Percentiles rank a stretch among this genome's conserved stretches.
Conservation (phyloP, 2,797 vertebrate species). For the Sebastes melanostomus region DNA sequence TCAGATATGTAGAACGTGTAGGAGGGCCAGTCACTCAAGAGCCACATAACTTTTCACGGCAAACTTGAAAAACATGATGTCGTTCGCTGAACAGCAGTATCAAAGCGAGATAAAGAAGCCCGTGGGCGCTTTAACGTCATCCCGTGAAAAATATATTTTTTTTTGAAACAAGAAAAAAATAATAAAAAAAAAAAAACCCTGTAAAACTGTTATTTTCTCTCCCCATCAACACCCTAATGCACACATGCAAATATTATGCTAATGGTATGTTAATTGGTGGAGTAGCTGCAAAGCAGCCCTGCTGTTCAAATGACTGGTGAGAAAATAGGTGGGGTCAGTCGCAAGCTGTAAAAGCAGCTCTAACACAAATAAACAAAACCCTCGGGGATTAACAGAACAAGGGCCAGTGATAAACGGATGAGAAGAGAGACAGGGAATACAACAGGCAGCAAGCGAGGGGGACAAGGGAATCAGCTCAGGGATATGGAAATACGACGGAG, state of each 20-base stretch:
- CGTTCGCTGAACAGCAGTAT: conserved; percentile 44
- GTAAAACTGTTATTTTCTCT: conserved; percentile 83
- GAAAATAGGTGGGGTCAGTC: conserved; percentile 87
- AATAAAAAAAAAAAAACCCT: conserved; percentile 46
- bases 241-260: conserved; percentile 89
- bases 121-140: conserved; percentile 71
- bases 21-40: conserved; percentile 52
- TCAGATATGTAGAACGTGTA: conserved; percentile 60
- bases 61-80: conserved; percentile 64
- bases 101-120: conserved; percentile 63
- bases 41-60: conserved; percentile 56
- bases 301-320: conserved; percentile 86
- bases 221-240: conserved; percentile 86
- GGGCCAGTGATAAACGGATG: conserved; percentile 82
- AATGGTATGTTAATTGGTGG: conserved; percentile 87
- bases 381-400: conserved; percentile 82
- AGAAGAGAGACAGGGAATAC: conserved; percentile 70
- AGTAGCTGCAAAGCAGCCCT: conserved; percentile 84
- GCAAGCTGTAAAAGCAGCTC: conserved; percentile 86
- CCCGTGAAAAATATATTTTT: conserved; percentile 53
- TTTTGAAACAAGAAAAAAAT: conserved; percentile 48
- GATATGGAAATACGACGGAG: conserved; percentile 53
- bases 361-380: conserved; percentile 89
- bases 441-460: conserved; percentile 63
- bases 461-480: conserved; percentile 57